These are phyloP conservation scores for Tigriopus japonicus DNA, from an alignment of 1,140 invertebrate species.

Conservation along the genomic window DNA sequence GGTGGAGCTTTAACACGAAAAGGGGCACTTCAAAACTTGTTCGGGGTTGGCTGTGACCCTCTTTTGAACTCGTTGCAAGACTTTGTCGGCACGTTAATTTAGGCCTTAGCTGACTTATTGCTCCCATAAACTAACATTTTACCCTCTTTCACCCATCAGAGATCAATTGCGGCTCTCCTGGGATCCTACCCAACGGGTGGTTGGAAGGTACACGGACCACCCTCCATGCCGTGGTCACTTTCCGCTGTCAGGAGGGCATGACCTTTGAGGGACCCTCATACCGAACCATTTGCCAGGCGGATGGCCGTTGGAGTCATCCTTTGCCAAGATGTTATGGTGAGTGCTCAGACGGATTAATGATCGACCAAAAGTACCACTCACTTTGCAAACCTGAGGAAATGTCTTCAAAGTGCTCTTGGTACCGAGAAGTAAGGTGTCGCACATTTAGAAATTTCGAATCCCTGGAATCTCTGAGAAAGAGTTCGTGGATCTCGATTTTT, in stretches of 20 bases:
- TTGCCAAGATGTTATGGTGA: conserved; percentile 60
- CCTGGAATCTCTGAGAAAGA: no score
- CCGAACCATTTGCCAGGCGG: conserved; percentile 72
- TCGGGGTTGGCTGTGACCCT: no score
- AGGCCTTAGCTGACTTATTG: no score
- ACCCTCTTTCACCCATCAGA: conserved; percentile 24
- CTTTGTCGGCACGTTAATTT: no score
- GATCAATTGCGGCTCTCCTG: conserved; percentile 36
- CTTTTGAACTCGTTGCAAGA: no score
- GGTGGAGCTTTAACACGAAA: no score
- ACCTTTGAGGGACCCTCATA: conserved; percentile 58
- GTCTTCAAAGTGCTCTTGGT: not conserved
- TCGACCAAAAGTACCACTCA: not conserved
- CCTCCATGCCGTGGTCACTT: conserved; percentile 32
- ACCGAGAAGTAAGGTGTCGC: no score
- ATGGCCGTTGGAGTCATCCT: conserved; percentile 80
- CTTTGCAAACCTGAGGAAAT: conserved; percentile 2
- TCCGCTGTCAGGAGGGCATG: conserved; percentile 77
- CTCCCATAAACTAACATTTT: no score
- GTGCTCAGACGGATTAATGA: conserved; percentile 11
- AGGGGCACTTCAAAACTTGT: no score
- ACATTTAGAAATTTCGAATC: no score
- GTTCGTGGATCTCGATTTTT: no score
- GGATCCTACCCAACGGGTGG: conserved; percentile 34
- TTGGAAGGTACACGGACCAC: conserved; percentile 34